Evolutionary conservation across 2,888 invertebrate genomes (phyloP), one percentile per base, ranked within the genome.

Genomic region (Alitta virens): DNA sequence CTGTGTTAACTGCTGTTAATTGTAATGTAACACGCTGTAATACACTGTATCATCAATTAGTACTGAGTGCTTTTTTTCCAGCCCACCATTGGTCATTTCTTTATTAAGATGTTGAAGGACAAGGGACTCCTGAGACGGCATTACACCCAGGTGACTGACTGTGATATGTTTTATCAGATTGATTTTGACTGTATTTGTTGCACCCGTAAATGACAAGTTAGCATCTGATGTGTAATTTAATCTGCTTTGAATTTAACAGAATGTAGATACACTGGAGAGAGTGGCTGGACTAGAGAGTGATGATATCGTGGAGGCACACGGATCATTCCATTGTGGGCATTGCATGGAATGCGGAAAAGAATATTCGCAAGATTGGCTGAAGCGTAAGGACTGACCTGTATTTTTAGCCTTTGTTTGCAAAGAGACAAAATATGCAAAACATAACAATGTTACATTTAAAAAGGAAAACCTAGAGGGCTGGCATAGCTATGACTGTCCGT

Each of bases 231-330:
- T n/a, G n/a, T n/a, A n/a, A n/a, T n/a, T n/a, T n/a, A n/a, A n/a
- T n/a, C n/a, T n/a, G n/a, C n/a, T n/a, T 33, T 33, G 23, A 12
- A 56, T 52, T 21, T 3, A 21, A 49, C 90, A 97, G 85, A 98
- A 98, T 80, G 94, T 98, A 70, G 97, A 98, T 81, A 92, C 93
- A 0, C 80, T 97, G 66, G 97, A 98, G 82, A 85, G 92, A 69
- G 86, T 91, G 2, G 91, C 95, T 9, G 92, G 91, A 1, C 83
- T 98, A 60, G 89, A 90, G 0, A 88, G 86, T 1, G 90, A 92
- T 0, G 92, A 91, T 78, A 82, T 96, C 25, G 91, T 97, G 0
- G 95, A 97, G 81, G 96, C 96, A 1, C 97, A 98, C 78, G 98
- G 98, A 0, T 91, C 94, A 0, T 95, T 96, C 79, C 87, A 89